phyloP scores from a whole-genome alignment of 2,797 vertebrate species.

The Pelobates cultripes region DNA sequence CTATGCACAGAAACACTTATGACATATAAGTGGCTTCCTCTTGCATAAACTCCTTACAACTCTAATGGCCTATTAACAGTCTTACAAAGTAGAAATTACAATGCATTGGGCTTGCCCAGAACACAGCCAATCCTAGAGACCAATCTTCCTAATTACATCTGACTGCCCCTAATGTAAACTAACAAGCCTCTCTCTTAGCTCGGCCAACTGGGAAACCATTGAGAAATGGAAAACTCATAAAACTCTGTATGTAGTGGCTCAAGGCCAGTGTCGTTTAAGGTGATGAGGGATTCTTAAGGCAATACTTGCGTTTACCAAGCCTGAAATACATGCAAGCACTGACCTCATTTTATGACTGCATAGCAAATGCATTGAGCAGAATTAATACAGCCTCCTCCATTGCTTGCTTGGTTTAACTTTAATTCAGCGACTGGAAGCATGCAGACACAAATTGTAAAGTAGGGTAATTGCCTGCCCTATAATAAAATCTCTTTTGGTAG shows the following conservation, averaged over 20 bases:
- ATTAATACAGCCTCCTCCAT: background rate
- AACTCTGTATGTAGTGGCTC: slow-evolving; percentile 41
- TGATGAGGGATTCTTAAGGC: slow-evolving; percentile 50
- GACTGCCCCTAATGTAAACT: slow-evolving; percentile 46
- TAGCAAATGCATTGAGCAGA: slow-evolving; percentile 24
- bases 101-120: background rate
- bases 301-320: slow-evolving; percentile 36
- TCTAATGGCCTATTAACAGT: background rate
- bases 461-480: background rate
- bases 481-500: background rate
- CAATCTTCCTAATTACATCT: slow-evolving; percentile 31
- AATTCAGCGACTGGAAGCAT: slow-evolving; percentile 21
- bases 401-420: slow-evolving; percentile 28
- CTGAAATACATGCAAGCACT: slow-evolving; percentile 34
- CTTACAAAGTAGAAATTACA: slow-evolving; percentile 28
- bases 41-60: background rate
- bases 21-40: background rate
- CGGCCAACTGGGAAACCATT: slow-evolving; percentile 39
- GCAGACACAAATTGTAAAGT: slow-evolving; percentile 1
- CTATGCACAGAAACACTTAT: background rate
- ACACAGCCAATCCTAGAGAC: slow-evolving; percentile 11
- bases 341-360: slow-evolving; percentile 51
- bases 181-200: slow-evolving; percentile 2
- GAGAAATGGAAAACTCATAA: slow-evolving; percentile 49
- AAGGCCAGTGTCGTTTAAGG: slow-evolving; percentile 47